Evolutionary conservation across 2,113 vertebrate species (phyloP).

Genomic region (Sebastes fasciatus): DNA sequence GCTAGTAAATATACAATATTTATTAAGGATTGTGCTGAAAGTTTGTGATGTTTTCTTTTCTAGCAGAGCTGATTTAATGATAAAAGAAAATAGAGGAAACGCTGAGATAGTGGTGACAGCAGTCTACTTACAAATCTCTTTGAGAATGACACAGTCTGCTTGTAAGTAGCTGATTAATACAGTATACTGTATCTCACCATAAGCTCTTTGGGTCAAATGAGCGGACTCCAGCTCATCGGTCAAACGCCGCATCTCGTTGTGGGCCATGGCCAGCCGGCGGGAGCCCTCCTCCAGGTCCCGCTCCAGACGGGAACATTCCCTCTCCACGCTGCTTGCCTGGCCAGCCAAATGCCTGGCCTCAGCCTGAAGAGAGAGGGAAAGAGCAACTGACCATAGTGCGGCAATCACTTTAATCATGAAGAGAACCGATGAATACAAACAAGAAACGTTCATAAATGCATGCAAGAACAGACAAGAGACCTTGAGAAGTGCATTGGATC

Average conservation of each 20-base stretch:
- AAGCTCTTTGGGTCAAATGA: constrained; percentile 76
- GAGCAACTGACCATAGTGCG: not conserved
- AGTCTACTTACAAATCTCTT: not conserved
- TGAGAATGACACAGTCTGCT: not conserved
- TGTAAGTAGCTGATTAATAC: not conserved
- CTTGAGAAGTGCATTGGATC: constrained; percentile 28
- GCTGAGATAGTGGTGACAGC: not conserved
- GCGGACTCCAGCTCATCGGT: constrained; percentile 80
- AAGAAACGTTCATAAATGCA: constrained; percentile 15
- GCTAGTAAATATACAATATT: not conserved
- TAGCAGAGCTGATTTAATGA: not conserved
- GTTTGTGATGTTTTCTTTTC: not conserved
- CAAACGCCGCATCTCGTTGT: constrained; percentile 83
- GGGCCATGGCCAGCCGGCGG: constrained; percentile 78
- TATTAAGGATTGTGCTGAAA: not conserved
- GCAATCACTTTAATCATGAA: too few species aligned
- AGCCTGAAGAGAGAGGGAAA: constrained; percentile 36
- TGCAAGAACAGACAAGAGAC: constrained; percentile 27
- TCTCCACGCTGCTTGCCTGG: constrained; percentile 65
- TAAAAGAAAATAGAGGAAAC: not conserved
- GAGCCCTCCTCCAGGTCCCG: constrained; percentile 81
- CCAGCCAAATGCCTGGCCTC: constrained; percentile 64
- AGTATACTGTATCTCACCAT: constrained; percentile 73
- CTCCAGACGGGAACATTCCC: constrained; percentile 69
- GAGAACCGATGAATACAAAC: not conserved